Base-by-base conservation (phyloP, 1,140 invertebrate species). In the Heterodera schachtii region DNA sequence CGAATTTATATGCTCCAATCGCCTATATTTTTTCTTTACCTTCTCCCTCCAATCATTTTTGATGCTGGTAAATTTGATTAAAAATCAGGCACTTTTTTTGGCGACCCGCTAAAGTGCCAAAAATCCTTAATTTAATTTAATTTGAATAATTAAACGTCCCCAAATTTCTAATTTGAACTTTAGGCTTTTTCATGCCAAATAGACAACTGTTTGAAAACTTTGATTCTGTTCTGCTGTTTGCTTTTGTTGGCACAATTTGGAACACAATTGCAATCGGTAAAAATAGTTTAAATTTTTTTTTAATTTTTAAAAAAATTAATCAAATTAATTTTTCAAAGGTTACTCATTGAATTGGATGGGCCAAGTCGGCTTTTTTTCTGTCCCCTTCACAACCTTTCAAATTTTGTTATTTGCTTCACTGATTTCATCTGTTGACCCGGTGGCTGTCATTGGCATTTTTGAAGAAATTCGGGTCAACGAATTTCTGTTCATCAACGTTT, bases 401-500 rank as follows among this genome's bases (percentile, higher is more conserved):
- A 92, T 93, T 92, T 93, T 98, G 83, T 92, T 98, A 7, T 99
- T 99, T 90, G 93, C 94, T 79, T 94, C 96, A 41, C 92, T 98
- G 13, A 97, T 99, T 87, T 97, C 96, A 16, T 97, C 97, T 13
- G 97, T 99, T 21, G 97, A 99, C 92, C 97, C 97, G 11, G 97
- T 99, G 1, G 97, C 97, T 11, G 97, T 92, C 11, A 89, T 87
- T 69, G 83, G 85, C 7, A 82, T 87, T 43, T 87, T 87, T 57
- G 86, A 87, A 49, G 84, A 88, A 57, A 83, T 88, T 67, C 86
- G 90, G 88, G 96, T 99, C 84, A 97, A 99, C 91, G 96, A 95
- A n/a, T 94, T 98, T 7, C 91, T 98, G 1, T 98, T 98, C 91
- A 98, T 98, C 96, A 94, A 98, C 91, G 96, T 98, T 0, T 98